Evolutionary conservation across 2,888 invertebrate species (phyloP).

Genomic region (Endotricha flammealis): DNA sequence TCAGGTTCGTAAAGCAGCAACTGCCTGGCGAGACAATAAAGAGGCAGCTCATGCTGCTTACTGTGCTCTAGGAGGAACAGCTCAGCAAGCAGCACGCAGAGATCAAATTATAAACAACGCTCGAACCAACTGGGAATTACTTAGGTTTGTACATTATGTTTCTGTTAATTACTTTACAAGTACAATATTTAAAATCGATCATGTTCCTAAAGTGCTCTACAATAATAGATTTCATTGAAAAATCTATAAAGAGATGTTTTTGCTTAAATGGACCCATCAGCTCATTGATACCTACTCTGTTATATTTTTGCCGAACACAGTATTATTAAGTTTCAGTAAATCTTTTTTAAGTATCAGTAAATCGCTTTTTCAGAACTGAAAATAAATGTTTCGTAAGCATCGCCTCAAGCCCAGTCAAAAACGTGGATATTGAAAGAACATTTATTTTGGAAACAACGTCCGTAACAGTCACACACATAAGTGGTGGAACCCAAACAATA

Average conservation of each 20-base stretch:
- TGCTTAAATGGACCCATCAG: too few species aligned
- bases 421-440: constrained; percentile 49
- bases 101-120: constrained; percentile 92
- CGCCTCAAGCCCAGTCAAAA: constrained; percentile 48
- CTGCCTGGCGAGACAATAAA: constrained; percentile 88
- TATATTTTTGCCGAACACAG: too few species aligned
- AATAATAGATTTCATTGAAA: too few species aligned
- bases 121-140: constrained; percentile 90
- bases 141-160: constrained; percentile 70
- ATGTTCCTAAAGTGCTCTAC: too few species aligned
- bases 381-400: constrained; percentile 75
- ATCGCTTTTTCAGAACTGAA: constrained; percentile 80
- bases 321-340: too few species aligned
- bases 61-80: constrained; percentile 77
- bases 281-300: too few species aligned
- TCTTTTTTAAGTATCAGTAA: too few species aligned
- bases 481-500: constrained; percentile 36
- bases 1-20: constrained; percentile 84
- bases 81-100: constrained; percentile 80
- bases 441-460: constrained; percentile 42
- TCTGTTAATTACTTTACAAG: too few species aligned
- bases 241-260: too few species aligned
- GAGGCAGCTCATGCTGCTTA: constrained; percentile 84
- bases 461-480: constrained; percentile 31
- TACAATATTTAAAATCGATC: too few species aligned